These are phyloP conservation scores for Drosophila melanosoma DNA, from an alignment of 2,888 invertebrate genomes.

Conservation along the genomic window DNA sequence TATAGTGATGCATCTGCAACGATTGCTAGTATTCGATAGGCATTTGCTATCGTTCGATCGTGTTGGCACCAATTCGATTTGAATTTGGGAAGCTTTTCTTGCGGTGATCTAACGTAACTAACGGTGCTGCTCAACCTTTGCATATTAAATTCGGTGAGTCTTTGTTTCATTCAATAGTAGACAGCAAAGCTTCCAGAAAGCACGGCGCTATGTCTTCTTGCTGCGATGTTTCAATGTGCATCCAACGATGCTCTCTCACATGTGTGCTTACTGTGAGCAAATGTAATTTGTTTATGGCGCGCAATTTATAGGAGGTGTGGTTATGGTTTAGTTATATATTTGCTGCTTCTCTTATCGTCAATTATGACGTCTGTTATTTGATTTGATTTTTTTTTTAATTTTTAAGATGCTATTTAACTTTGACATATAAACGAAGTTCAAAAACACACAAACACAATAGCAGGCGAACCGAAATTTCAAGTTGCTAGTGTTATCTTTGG, in stretches of 20 bases:
- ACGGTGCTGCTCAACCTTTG: constrained; percentile 21
- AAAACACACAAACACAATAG: constrained; percentile 7
- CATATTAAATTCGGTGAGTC: constrained; percentile 17
- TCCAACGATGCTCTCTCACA: constrained; percentile 48
- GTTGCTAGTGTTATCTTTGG: constrained; percentile 45
- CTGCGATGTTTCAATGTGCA: constrained; percentile 50
- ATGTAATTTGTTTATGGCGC: constrained; percentile 73
- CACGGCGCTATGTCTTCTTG: constrained; percentile 30
- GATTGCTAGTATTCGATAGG: constrained; percentile 31
- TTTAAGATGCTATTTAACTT: constrained; percentile 29
- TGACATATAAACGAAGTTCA: neutral
- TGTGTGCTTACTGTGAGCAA: neutral
- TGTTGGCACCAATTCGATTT: constrained; percentile 27
- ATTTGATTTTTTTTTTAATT: constrained; percentile 18
- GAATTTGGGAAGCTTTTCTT: constrained; percentile 38
- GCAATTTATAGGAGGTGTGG: constrained; percentile 49
- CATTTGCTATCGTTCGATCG: constrained; percentile 41
- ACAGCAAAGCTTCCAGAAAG: constrained; percentile 45
- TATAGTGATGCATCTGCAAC: constrained; percentile 14
- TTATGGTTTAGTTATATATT: constrained; percentile 67
- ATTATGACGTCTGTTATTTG: constrained; percentile 17
- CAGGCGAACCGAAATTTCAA: constrained; percentile 13
- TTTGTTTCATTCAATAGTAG: constrained; percentile 29
- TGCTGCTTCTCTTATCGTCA: constrained; percentile 23
- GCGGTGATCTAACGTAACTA: constrained; percentile 25